phyloP scores from a whole-genome alignment of 2,888 invertebrate genomes.

The Chironomus riparius region DNA sequence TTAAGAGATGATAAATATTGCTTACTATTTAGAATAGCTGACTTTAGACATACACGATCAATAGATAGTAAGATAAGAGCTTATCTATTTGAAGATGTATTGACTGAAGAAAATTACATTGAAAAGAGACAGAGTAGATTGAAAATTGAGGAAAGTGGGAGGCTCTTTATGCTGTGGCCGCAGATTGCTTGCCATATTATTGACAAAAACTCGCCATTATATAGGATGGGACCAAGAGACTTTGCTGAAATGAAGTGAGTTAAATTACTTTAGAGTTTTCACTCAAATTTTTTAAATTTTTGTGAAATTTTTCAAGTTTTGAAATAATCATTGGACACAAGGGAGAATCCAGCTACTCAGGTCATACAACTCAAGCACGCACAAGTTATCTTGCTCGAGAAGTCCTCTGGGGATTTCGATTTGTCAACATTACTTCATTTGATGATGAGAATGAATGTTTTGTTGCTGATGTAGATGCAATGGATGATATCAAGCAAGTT shows the following conservation, averaged over 20 bases:
- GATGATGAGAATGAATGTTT: slow-evolving; percentile 50
- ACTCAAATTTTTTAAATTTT: neutral
- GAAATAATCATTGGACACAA: slow-evolving; percentile 74
- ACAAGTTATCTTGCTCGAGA: slow-evolving; percentile 73
- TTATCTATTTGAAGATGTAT: slow-evolving; percentile 25
- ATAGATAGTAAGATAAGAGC: slow-evolving; percentile 82
- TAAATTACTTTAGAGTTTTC: slow-evolving; percentile 21
- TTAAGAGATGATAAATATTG: slow-evolving; percentile 73
- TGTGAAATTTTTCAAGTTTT: slow-evolving; percentile 47
- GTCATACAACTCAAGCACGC: slow-evolving; percentile 59
- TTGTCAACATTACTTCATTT: slow-evolving; percentile 58
- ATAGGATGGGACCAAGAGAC: slow-evolving; percentile 66
- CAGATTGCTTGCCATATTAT: slow-evolving; percentile 78
- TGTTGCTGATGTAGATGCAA: slow-evolving; percentile 39
- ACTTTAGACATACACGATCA: slow-evolving; percentile 82
- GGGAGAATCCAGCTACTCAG: slow-evolving; percentile 70
- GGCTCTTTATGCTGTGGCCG: slow-evolving; percentile 75
- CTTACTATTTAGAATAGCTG: slow-evolving; percentile 81
- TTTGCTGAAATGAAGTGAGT: slow-evolving; percentile 53
- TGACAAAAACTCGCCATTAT: slow-evolving; percentile 66
- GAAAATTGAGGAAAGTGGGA: slow-evolving; percentile 53
- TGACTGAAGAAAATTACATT: slow-evolving; percentile 4
- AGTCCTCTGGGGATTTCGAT: slow-evolving; percentile 76
- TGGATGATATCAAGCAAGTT: slow-evolving; percentile 40
- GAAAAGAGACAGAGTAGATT: slow-evolving; percentile 36